Base-by-base conservation (phyloP, 2,113 vertebrate genomes). In the Xiphophorus maculatus region DNA sequence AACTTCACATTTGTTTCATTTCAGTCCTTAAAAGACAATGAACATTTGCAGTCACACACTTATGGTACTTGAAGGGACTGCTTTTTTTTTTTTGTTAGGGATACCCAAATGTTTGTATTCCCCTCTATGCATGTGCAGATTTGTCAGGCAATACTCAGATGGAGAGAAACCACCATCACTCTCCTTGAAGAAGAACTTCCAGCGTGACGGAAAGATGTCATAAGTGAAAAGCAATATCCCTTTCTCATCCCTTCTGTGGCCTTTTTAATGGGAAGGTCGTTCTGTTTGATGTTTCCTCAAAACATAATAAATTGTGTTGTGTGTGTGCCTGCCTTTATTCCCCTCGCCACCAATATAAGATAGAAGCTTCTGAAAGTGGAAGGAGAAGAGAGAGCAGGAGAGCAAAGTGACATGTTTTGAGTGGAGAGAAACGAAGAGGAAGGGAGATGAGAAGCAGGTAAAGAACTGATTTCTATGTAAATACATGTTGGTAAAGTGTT, bases 201-300 rank as follows among this genome's bases (percentile, higher is more conserved):
- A 37, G 79, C 22, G 84, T 84, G 87, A 90, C 84, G 79, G 83
- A 80, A 81, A 85, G 89, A 88, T 63, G 66, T 86, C 71, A 83
- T 90, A 89, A 90, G 83, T 91, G 83, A 82, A 89, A 93, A 90
- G 90, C 90, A 93, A 93, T 93, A 92, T 92, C 90, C 83, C 77
- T 76, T 61, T 68, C 89, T 79, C 68, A 65, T 81, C 71, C 80
- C 85, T 85, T 84, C 80, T 37, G 89, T 90, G 89, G 89, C 85
- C 88, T 88, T 86, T 92, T 91, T 92, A 93, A 90, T 90, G 84
- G 87, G 88, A 78, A 75, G 90, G 91, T 90, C 88, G 87, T 87
- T 90, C 88, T 81, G 89, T 92, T 93, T 90, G 82, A 91, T 89
- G 90, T 85, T 87, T 81, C 83, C 82, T 79, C 87, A 84, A 90